These are phyloP conservation scores for Erebia aethiops DNA, from an alignment of 2,888 invertebrate genomes.

Conservation along the genomic window DNA sequence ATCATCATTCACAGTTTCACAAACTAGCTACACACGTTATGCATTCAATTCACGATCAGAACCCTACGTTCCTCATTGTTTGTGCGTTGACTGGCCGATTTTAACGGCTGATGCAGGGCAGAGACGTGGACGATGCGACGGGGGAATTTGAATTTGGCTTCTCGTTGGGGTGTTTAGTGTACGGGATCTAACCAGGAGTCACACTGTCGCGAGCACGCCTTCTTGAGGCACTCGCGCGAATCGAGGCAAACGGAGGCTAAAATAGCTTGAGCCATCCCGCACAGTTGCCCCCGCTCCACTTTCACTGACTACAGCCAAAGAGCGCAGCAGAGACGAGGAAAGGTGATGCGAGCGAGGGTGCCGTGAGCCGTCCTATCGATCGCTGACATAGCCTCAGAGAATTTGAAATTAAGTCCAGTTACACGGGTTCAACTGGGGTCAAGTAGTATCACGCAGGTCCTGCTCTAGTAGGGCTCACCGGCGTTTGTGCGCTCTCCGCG, in stretches of 20 bases:
- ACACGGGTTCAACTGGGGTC: background rate
- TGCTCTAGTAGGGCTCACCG: slow-evolving; percentile 52
- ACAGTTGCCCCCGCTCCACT: background rate
- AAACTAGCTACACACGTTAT: slow-evolving; percentile 69
- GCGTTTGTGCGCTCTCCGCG: slow-evolving; percentile 14
- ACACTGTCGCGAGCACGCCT: background rate
- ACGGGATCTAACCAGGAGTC: background rate
- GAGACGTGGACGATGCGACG: background rate
- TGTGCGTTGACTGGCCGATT: slow-evolving; percentile 19
- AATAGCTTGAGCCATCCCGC: no score
- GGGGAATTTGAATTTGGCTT: background rate
- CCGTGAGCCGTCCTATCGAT: no score
- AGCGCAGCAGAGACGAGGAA: no score
- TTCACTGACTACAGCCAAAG: no score
- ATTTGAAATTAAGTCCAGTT: background rate
- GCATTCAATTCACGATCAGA: slow-evolving; percentile 41
- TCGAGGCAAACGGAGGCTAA: background rate
- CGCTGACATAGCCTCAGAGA: background rate
- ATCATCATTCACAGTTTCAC: slow-evolving; percentile 74
- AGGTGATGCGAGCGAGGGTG: no score
- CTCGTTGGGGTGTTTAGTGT: background rate
- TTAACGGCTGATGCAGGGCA: slow-evolving; percentile 16
- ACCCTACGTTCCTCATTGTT: slow-evolving; percentile 12
- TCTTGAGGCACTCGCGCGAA: background rate
- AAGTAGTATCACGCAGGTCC: slow-evolving; percentile 57